These are phyloP conservation scores for Sebastes nivosus DNA, from an alignment of 2,797 vertebrate genomes.

Conservation along the genomic window DNA sequence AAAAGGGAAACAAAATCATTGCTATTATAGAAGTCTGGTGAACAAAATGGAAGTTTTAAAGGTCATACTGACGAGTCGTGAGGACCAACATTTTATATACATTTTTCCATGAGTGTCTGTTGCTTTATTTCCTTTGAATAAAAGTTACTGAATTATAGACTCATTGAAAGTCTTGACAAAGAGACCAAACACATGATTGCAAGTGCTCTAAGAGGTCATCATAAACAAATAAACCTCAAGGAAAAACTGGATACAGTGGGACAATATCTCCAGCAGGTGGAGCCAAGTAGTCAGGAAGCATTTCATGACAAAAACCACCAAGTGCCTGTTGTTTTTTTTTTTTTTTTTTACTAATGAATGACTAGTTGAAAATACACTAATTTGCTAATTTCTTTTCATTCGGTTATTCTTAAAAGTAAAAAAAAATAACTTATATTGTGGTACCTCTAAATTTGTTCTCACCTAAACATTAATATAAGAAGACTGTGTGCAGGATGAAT, in stretches of 20 bases:
- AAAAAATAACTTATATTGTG: not conserved
- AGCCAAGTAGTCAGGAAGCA: not conserved
- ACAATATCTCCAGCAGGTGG: conserved; percentile 39
- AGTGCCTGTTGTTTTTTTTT: conserved; percentile 29
- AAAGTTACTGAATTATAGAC: conserved; percentile 16
- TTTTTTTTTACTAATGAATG: not conserved
- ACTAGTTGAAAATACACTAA: not conserved
- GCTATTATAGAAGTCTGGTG: not conserved
- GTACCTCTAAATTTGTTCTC: not conserved
- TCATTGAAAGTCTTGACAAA: not conserved
- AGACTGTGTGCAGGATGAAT: too few relatives aligned
- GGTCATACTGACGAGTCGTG: not conserved
- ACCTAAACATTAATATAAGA: not conserved
- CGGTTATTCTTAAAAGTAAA: not conserved
- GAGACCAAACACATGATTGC: not conserved
- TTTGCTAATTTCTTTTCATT: not conserved
- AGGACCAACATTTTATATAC: not conserved
- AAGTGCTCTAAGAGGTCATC: not conserved
- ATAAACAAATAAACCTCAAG: not conserved
- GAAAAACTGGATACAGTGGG: not conserved
- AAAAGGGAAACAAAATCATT: not conserved
- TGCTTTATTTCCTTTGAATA: not conserved
- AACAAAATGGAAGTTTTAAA: not conserved
- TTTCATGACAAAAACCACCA: not conserved
- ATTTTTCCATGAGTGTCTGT: not conserved